phyloP scores from a whole-genome alignment of 2,113 vertebrate species.

The Poeciliopsis occidentalis region DNA sequence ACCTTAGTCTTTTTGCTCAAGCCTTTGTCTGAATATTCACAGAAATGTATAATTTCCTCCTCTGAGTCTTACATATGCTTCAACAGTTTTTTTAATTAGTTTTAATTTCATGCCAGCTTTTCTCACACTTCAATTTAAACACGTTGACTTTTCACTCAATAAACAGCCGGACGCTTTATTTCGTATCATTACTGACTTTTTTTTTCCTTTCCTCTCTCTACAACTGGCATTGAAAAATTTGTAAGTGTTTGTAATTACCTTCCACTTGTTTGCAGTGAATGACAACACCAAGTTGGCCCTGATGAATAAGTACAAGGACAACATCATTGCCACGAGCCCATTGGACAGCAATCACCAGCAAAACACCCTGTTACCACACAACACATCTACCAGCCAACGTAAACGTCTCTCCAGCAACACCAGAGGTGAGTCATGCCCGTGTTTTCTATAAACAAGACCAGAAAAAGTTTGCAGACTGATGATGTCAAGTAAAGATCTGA shows the following conservation, averaged over 20 bases:
- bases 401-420: conserved; percentile 96
- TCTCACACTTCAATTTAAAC: conserved; percentile 29
- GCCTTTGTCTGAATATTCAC: conserved; percentile 9
- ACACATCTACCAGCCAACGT: conserved; percentile 93
- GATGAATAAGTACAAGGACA: conserved; percentile 99
- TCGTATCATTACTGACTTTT: background rate
- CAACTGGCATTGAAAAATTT: background rate
- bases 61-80: conserved; percentile 14
- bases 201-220: background rate
- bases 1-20: background rate
- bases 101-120: conserved; percentile 67
- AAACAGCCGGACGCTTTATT: conserved; percentile 28
- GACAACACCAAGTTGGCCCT: conserved; percentile 96
- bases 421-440: conserved; percentile 82
- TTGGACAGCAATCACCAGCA: conserved; percentile 96
- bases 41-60: conserved; percentile 13
- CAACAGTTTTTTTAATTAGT: conserved; percentile 41
- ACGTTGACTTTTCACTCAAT: conserved; percentile 28
- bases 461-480: background rate
- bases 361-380: conserved; percentile 92
- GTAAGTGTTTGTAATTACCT: conserved; percentile 1
- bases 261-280: conserved; percentile 81
- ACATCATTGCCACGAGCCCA: conserved; percentile 95
- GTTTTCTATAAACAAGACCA: conserved; percentile 11
- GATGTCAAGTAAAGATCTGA: background rate